Conservation (phyloP, 2,113 vertebrate species). For the Panthera tigris region DNA sequence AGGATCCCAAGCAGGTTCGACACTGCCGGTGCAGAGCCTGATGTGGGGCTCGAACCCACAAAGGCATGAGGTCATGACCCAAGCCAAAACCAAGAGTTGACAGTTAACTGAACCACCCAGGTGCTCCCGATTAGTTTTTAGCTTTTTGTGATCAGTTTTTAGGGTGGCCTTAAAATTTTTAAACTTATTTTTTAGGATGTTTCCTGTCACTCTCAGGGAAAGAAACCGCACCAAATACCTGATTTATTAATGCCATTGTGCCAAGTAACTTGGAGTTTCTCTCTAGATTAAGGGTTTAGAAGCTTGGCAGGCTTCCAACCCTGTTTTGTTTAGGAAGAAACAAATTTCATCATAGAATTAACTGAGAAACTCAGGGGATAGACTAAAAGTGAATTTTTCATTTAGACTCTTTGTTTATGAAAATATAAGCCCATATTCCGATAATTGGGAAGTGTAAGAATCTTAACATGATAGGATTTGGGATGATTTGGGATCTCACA, state of each 20-base stretch:
- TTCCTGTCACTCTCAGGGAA: not conserved
- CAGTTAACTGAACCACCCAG: too few species aligned
- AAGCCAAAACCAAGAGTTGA: too few species aligned
- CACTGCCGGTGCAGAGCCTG: too few species aligned
- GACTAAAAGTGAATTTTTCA: not conserved
- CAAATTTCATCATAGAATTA: not conserved
- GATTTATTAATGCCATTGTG: not conserved
- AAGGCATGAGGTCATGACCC: too few species aligned
- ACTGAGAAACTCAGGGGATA: not conserved
- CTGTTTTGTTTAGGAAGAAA: not conserved
- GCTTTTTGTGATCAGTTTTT: not conserved
- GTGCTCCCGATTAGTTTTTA: not conserved
- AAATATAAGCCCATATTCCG: not conserved
- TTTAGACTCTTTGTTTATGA: not conserved
- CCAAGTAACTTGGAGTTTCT: not conserved
- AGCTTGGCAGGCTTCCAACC: not conserved
- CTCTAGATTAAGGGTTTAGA: not conserved
- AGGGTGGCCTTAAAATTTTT: not conserved
- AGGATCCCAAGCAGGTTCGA: too few species aligned
- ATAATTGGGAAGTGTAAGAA: not conserved
- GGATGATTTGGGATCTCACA: not conserved
- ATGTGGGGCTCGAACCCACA: too few species aligned
- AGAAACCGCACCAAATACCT: not conserved
- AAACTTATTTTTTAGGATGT: not conserved
- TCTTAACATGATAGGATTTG: not conserved